A percentile compares a stretch with the other conserved stretches of the same genome.
phyloP scores from a whole-genome alignment of 2,113 vertebrate genomes.

The Brienomyrus longianalis region DNA sequence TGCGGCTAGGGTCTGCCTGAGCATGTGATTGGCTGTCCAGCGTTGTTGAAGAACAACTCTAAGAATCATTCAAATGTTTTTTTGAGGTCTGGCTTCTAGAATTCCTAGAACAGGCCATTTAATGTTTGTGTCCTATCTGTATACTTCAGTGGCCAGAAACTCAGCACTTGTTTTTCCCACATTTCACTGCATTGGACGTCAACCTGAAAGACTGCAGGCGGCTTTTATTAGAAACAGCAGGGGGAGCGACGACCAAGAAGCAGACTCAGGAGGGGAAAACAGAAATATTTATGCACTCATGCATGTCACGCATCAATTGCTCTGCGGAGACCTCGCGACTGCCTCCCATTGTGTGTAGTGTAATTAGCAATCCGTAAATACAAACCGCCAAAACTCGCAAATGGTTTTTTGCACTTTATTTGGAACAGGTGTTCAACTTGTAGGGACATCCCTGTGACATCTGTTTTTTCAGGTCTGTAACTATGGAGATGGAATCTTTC shows the following conservation, averaged over 20 bases:
- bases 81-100: not conserved
- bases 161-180: not conserved
- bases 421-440: not conserved
- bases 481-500: not conserved
- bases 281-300: not conserved
- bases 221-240: not conserved
- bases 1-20: not conserved
- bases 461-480: not conserved
- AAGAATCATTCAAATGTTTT: conserved; percentile 9
- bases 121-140: not conserved
- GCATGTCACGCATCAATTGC: not conserved
- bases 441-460: not conserved
- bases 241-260: not conserved
- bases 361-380: not conserved
- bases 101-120: conserved; percentile 9
- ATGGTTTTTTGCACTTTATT: not conserved
- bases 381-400: not conserved
- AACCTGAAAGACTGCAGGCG: not conserved
- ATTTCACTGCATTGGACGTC: not conserved
- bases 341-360: not conserved
- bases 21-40: conserved; percentile 21
- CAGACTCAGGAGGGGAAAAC: not conserved
- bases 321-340: not conserved
- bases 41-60: conserved; percentile 21
- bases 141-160: not conserved